Base-by-base conservation (phyloP, 2,797 vertebrate species). In the Chaetodon trifasciatus region DNA sequence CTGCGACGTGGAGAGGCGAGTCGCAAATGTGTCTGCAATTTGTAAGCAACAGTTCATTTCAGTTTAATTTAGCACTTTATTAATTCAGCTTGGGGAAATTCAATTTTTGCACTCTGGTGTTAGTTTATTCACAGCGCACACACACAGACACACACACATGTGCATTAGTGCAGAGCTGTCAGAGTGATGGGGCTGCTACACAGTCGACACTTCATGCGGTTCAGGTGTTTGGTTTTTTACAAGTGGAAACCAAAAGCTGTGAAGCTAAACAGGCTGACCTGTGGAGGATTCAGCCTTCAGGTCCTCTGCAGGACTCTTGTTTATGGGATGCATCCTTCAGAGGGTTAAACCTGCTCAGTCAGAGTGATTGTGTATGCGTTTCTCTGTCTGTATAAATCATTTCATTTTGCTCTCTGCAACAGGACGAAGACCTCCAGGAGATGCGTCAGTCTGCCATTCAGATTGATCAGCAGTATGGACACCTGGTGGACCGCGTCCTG, bases 371-470 rank as follows among this genome's bases (percentile, higher is more conserved):
- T n/a, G n/a, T n/a, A n/a, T 6, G 2, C 69, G 21, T 16, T 1
- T 57, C 6, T 39, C 15, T 16, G 2, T 15, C 28, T 56, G 21
- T 21, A 11, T 10, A 13, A 66, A 37, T 49, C 16, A 5, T 0
- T 49, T 24, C 0, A 6, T 52, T 32, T 74, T 35, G 0, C 21
- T 62, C 46, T 52, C 53, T 70, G 17, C 57, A 19, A 55, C 96
- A 99, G 98, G 97, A 97, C 12, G 97, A 98, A 85, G 96, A 98
- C 75, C 94, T 97, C 52, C 96, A 97, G 86, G 97, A 99, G 90
- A 97, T 98, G 95, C 94, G 96, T 12, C 95, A 97, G 86, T 98
- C 98, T 0, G 97, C 97, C 15, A 84, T 95, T 49, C 97, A 97
- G 93, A 97, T 97, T 2, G 97, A 98, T 72, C 96, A 97, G 89